A percentile compares a stretch with the other conserved stretches of the same genome.
These are phyloP conservation scores for Aphidius colemani DNA, from an alignment of 2,888 invertebrate genomes.

Conservation along the genomic window DNA sequence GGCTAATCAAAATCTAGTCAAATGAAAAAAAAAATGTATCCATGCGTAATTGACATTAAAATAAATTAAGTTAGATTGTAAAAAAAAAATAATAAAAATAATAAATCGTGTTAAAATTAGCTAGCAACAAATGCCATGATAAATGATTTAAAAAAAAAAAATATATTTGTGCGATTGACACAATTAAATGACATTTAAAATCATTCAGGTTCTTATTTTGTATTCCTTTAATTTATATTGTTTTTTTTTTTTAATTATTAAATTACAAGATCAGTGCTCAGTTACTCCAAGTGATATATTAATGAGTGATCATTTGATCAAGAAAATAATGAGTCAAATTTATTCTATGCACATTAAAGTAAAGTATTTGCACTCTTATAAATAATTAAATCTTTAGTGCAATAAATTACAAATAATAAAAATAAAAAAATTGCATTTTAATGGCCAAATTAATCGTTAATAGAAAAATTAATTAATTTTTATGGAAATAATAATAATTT, in stretches of 20 bases:
- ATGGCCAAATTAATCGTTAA: constrained; percentile 45
- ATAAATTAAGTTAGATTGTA: constrained; percentile 23
- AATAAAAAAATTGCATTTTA: constrained; percentile 32
- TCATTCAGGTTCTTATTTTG: too few relatives aligned
- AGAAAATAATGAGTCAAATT: too few relatives aligned
- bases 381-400: constrained; percentile 34
- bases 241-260: not conserved
- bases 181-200: constrained; percentile 5
- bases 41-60: constrained; percentile 29
- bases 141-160: constrained; percentile 9
- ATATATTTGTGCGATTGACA: constrained; percentile 20
- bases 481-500: constrained; percentile 36
- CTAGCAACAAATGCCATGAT: constrained; percentile 4
- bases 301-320: too few relatives aligned
- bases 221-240: not conserved
- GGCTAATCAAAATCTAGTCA: constrained; percentile 38
- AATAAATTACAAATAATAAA: constrained; percentile 28
- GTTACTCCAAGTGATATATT: too few relatives aligned
- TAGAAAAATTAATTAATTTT: constrained; percentile 37
- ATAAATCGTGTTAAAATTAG: not conserved
- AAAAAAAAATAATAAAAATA: not conserved
- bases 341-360: too few relatives aligned
- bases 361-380: constrained; percentile 23
- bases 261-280: not conserved
- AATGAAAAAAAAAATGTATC: constrained; percentile 26